Conservation (phyloP, 2,113 vertebrate genomes). For the Callopanchax toddi region DNA sequence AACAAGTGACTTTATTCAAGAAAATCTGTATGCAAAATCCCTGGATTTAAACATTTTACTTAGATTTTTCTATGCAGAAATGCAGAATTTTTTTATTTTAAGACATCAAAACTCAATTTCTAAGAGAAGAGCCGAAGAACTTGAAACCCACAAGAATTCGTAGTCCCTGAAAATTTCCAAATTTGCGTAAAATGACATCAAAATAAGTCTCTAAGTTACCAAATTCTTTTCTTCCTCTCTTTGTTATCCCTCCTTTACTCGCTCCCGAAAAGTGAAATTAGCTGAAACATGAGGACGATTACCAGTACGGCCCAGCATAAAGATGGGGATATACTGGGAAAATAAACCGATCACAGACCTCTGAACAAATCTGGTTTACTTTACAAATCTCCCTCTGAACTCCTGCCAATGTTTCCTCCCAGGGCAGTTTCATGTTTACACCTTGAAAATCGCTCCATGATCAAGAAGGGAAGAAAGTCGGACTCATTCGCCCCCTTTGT, state of each 20-base stretch:
- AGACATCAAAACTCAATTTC: too few relatives aligned
- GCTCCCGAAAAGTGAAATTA: conserved; percentile 75
- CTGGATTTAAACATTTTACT: too few relatives aligned
- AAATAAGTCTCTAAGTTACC: conserved; percentile 22
- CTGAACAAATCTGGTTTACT: conserved; percentile 78
- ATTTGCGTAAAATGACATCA: conserved; percentile 54
- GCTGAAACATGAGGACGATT: conserved; percentile 78
- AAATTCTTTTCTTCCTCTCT: conserved; percentile 50
- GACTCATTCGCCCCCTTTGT: conserved; percentile 63
- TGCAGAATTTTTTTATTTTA: too few relatives aligned
- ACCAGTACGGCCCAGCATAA: conserved; percentile 66
- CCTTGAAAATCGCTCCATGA: conserved; percentile 67
- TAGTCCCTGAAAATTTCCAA: conserved; percentile 39
- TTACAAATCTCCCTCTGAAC: conserved; percentile 78
- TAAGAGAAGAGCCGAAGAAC: conserved; percentile 9
- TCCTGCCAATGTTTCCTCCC: conserved; percentile 67
- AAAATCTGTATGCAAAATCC: too few relatives aligned
- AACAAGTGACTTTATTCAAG: too few relatives aligned
- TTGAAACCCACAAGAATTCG: conserved; percentile 29
- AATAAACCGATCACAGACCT: conserved; percentile 74
- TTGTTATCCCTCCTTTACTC: conserved; percentile 40
- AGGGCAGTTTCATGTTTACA: conserved; percentile 71
- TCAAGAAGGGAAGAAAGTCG: conserved; percentile 59
- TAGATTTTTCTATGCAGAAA: too few relatives aligned
- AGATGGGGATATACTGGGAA: conserved; percentile 62